Conservation (phyloP, 1,140 invertebrate genomes). For the Drosophila tropicalis region DNA sequence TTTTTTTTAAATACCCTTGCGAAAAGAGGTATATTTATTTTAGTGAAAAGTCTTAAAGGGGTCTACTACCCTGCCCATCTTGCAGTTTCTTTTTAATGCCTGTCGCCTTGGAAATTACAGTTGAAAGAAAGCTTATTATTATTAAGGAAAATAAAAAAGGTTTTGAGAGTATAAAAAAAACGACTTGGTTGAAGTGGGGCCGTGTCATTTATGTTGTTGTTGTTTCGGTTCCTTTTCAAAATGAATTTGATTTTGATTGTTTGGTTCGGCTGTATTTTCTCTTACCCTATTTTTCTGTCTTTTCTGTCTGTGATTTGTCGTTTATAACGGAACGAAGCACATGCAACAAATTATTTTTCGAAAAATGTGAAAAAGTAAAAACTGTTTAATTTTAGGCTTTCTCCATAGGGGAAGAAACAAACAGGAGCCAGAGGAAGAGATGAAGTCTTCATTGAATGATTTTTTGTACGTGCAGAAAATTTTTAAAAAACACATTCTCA, state of each 20-base stretch:
- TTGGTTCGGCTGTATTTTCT: slow-evolving; percentile 45
- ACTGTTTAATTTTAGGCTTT: slow-evolving; percentile 78
- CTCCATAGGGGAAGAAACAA: slow-evolving; percentile 17
- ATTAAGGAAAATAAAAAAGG: too few relatives aligned
- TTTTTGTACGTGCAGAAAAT: slow-evolving; percentile 69
- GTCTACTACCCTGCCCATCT: too few relatives aligned
- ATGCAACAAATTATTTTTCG: slow-evolving; percentile 68
- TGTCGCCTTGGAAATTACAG: too few relatives aligned
- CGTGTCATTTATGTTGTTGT: background rate
- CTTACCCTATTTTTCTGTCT: background rate
- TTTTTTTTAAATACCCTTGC: slow-evolving; percentile 47
- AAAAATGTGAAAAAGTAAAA: slow-evolving; percentile 63
- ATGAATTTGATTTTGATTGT: slow-evolving; percentile 81
- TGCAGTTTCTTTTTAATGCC: too few relatives aligned
- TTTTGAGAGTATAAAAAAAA: too few relatives aligned
- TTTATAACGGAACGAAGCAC: slow-evolving; percentile 49
- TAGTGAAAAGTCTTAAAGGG: too few relatives aligned
- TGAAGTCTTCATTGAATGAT: slow-evolving; percentile 50
- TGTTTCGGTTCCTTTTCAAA: slow-evolving; percentile 25
- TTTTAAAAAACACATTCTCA: slow-evolving; percentile 51
- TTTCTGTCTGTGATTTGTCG: slow-evolving; percentile 45
- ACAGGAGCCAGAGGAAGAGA: background rate
- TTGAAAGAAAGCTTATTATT: too few relatives aligned
- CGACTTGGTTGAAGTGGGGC: background rate
- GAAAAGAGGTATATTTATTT: too few relatives aligned